Base-by-base conservation (phyloP, 37 sponge, comb jelly and placozoan genomes). In the Beroe forskalii region DNA sequence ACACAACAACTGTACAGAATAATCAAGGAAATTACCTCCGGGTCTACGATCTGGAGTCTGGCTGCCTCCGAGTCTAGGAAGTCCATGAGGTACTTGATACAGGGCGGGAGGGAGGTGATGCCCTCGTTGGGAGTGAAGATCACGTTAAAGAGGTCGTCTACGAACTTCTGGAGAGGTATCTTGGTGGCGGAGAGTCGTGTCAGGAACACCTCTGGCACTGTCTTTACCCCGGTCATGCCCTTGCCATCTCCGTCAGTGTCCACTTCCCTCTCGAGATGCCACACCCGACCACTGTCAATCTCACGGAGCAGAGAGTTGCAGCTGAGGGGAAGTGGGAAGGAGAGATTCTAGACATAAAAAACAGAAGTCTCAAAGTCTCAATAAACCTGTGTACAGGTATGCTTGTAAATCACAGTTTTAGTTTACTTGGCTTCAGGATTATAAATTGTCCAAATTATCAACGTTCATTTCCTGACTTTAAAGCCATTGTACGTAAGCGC, bases 261-360 rank as follows among this genome's bases (percentile, higher is more conserved):
- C 22, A 80, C 86, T 17, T 80, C 86, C 86, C 86, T 43, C 30
- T 80, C 86, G 8, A 80, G 55, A 43, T 80, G 86, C 86, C 86
- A 80, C 25, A 80, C 86, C 55, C 86, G 43, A 1, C 86, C 86
- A 38, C 35, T 80, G 20, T 80, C 86, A 28, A 80, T 80, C 48
- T 80, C 86, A n/a, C 86, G 86, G 27, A 80, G 86, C 2, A 80
- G 86, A 1, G 86, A 80, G 48, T 80, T 80, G 55, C 86, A 80
- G 30, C 86, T 80, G 86, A 69, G 55, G 12, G 55, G 55, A 12
- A 12, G 55, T 17, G 55, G 55, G 55, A 12, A 48, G 12, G 12
- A 48, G 55, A 48, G 55, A 12, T n/a, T n/a, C n/a, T n/a, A n/a
- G n/a, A n/a, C n/a, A n/a, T n/a, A n/a, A n/a, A n/a, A n/a, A n/a